Evolutionary conservation across 1,140 invertebrate genomes (phyloP).

Genomic region (roundworm (Caenorhabditis elegans)): WBcel235 BX284605.5:696501-697000

Average conservation of each 20-base stretch:
- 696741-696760: constrained; percentile 6
- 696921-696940: not conserved
- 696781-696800: not conserved
- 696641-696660: too few species aligned
- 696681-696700: too few species aligned
- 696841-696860: constrained; percentile 24
- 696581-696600: too few species aligned
- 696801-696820: not conserved
- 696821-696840: not conserved
- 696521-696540: too few species aligned
- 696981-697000: constrained; percentile 5
- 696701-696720: not conserved
- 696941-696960: constrained; percentile 27
- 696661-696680: too few species aligned
- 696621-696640: too few species aligned
- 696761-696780: constrained; percentile 19
- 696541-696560: too few species aligned
- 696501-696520: too few species aligned
- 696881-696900: constrained; percentile 1
- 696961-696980: constrained; percentile 25
- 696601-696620: too few species aligned
- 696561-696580: too few species aligned
- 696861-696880: constrained; percentile 21
- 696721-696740: not conserved
- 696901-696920: constrained; percentile 13